These are phyloP conservation scores for Gallirallus australis DNA, from an alignment of 2,797 vertebrate genomes.

Conservation along the genomic window DNA sequence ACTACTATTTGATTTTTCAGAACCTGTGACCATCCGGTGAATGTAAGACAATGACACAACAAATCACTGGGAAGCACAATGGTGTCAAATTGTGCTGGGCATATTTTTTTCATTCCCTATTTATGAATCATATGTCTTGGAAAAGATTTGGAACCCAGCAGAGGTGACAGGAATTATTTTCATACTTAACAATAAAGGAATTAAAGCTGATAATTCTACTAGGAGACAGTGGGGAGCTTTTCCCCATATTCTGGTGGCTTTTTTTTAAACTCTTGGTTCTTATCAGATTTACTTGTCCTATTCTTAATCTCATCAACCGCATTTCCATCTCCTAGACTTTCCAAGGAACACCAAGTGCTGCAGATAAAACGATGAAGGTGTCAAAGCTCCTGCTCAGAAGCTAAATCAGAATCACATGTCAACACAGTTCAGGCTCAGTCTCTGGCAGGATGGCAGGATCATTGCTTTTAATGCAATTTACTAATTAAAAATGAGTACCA, in stretches of 20 bases:
- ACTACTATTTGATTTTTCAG: background rate
- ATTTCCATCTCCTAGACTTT: conserved; percentile 4
- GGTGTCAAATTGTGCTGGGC: background rate
- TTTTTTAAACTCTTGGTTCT: background rate
- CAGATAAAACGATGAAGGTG: conserved; percentile 22
- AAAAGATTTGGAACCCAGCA: background rate
- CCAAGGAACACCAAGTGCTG: conserved; percentile 1
- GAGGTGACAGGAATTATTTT: conserved; percentile 1
- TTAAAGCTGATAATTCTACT: background rate
- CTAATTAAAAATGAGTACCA: conserved; percentile 52
- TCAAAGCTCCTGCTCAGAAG: conserved; percentile 40
- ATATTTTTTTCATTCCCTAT: background rate
- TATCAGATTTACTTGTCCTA: background rate
- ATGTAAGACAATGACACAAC: background rate
- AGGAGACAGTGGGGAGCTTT: background rate
- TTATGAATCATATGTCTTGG: background rate
- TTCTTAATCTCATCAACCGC: conserved; percentile 33
- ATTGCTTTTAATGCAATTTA: conserved; percentile 68
- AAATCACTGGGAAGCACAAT: background rate
- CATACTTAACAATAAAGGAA: background rate
- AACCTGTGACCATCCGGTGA: background rate
- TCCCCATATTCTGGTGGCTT: background rate
- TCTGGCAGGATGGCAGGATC: conserved; percentile 29
- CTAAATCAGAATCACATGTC: conserved; percentile 59
- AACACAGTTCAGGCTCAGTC: conserved; percentile 32